Conservation (phyloP, 53 echinoderm and acorn worm genomes). For the Echinometra lucunter region DNA sequence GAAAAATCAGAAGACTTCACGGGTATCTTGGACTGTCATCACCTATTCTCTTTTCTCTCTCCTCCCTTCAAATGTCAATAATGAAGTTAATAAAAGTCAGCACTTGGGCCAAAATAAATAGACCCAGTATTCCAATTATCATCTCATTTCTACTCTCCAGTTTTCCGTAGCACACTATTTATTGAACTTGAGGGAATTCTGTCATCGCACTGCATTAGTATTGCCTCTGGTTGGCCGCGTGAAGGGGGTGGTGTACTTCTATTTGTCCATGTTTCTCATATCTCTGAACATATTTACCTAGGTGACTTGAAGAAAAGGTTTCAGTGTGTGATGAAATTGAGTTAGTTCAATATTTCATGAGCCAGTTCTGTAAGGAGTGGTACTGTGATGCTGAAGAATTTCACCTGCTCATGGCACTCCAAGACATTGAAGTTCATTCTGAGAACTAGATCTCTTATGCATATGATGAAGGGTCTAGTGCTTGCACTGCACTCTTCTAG, state of each 20-base stretch:
- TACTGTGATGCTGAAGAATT: background rate
- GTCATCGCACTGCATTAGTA: background rate
- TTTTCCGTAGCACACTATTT: constrained; percentile 57
- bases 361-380: constrained; percentile 27
- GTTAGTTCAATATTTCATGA: constrained; percentile 61
- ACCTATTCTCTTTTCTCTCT: background rate
- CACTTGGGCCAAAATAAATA: constrained; percentile 71
- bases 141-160: constrained; percentile 60
- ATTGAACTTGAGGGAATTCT: constrained; percentile 52
- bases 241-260: constrained; percentile 52
- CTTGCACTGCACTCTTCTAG: background rate
- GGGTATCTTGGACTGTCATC: background rate
- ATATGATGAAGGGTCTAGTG: too few species aligned
- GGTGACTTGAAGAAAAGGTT: constrained; percentile 33
- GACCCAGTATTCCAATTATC: constrained; percentile 70
- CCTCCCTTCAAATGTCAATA: constrained; percentile 60
- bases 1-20: background rate
- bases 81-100: constrained; percentile 65
- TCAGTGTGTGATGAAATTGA: constrained; percentile 52
- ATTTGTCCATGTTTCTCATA: constrained; percentile 59
- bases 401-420: background rate
- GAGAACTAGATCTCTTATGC: background rate
- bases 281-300: constrained; percentile 64
- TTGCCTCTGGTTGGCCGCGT: constrained; percentile 9
- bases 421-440: background rate